Conservation (phyloP, 2,113 vertebrate genomes). For the Brachyistius frenatus region DNA sequence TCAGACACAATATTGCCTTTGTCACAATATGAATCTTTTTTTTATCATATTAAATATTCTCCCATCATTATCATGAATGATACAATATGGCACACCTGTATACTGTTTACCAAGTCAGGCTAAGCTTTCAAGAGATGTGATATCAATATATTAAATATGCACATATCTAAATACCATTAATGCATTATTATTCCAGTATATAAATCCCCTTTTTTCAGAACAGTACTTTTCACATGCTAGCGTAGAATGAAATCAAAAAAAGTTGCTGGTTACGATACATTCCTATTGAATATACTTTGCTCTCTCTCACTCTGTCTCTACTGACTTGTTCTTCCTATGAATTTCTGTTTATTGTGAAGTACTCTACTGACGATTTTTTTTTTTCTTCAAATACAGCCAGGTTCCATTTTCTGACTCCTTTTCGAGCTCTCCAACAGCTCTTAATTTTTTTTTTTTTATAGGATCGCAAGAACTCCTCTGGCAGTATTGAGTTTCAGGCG, state of each 20-base stretch:
- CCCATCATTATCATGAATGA: too few relatives aligned
- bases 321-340: slow-evolving; percentile 37
- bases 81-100: slow-evolving; percentile 7
- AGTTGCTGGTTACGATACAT: slow-evolving; percentile 28
- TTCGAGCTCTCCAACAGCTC: slow-evolving; percentile 44
- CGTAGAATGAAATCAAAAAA: slow-evolving; percentile 17
- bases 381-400: slow-evolving; percentile 45
- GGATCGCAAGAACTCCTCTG: slow-evolving; percentile 55
- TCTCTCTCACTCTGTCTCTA: slow-evolving; percentile 9
- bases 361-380: slow-evolving; percentile 21
- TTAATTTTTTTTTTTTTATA: slow-evolving; percentile 49
- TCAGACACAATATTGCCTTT: too few relatives aligned
- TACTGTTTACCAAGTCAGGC: too few relatives aligned
- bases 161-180: slow-evolving; percentile 37
- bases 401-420: slow-evolving; percentile 54
- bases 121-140: neutral
- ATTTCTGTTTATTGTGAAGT: slow-evolving; percentile 56
- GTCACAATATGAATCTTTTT: too few relatives aligned
- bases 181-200: slow-evolving; percentile 31
- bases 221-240: slow-evolving; percentile 6
- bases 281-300: slow-evolving; percentile 10
- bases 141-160: slow-evolving; percentile 1
- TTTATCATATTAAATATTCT: too few relatives aligned
- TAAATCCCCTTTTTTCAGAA: slow-evolving; percentile 17
- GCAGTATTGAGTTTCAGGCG: slow-evolving; percentile 65